These are phyloP conservation scores for Bombus turneri DNA, from an alignment of 1,140 invertebrate genomes.

Conservation along the genomic window DNA sequence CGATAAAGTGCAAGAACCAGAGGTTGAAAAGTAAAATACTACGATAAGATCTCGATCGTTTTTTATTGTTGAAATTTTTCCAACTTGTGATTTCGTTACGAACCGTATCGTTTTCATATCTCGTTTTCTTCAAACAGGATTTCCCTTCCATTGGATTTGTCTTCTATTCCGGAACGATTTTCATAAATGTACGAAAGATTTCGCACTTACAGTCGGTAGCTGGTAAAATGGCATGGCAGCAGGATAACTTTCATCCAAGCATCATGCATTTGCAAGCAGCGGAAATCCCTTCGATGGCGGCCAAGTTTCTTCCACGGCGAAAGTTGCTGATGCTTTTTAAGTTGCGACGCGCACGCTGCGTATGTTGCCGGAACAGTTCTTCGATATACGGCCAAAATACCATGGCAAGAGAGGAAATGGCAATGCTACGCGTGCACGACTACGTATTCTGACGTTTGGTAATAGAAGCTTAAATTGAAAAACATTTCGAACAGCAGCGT, in stretches of 20 bases:
- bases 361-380: background rate
- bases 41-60: background rate
- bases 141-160: background rate
- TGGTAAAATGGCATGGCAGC: conserved; percentile 27
- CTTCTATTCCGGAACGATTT: background rate
- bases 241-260: conserved; percentile 39
- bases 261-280: conserved; percentile 45
- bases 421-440: background rate
- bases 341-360: conserved; percentile 9
- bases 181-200: conserved; percentile 23
- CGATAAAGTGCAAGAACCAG: background rate
- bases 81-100: no score
- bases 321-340: conserved; percentile 52
- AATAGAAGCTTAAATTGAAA: conserved; percentile 11
- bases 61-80: background rate
- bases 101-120: no score
- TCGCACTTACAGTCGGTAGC: background rate
- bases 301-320: conserved; percentile 36
- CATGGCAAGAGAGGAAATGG: background rate
- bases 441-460: background rate
- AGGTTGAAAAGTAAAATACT: background rate
- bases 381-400: no score
- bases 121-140: no score
- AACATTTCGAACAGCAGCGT: background rate
- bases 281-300: conserved; percentile 45